Percentiles rank a stretch among this genome's conserved stretches.
These are phyloP conservation scores for Anguilla obscura DNA, from an alignment of 2,797 vertebrate species.

Conservation along the genomic window DNA sequence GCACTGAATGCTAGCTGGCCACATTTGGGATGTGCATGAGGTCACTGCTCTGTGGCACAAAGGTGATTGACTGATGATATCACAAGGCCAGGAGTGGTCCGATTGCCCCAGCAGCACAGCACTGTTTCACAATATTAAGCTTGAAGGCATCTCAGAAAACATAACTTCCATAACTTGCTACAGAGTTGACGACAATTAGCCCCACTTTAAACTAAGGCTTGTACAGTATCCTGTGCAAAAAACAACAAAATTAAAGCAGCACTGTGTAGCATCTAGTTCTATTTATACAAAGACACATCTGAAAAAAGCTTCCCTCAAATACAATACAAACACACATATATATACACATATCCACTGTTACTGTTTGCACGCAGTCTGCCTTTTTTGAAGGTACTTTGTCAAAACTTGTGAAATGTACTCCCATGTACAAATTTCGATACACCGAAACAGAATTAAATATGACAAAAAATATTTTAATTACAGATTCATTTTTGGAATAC, in stretches of 20 bases:
- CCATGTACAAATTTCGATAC: constrained; percentile 49
- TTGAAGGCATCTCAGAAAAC: constrained; percentile 59
- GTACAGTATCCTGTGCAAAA: constrained; percentile 69
- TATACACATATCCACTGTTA: constrained; percentile 34
- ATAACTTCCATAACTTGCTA: constrained; percentile 49
- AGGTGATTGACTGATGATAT: constrained; percentile 32
- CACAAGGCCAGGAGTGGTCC: constrained; percentile 44
- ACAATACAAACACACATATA: constrained; percentile 42
- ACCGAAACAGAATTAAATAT: constrained; percentile 53
- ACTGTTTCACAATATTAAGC: constrained; percentile 59
- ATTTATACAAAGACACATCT: constrained; percentile 28
- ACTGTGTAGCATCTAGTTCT: constrained; percentile 25
- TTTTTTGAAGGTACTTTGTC: constrained; percentile 49
- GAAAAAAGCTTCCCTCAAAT: constrained; percentile 49
- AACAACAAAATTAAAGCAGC: constrained; percentile 40
- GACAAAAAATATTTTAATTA: constrained; percentile 45
- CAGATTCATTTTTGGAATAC: constrained; percentile 57
- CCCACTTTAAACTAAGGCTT: constrained; percentile 65
- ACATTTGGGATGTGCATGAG: constrained; percentile 55
- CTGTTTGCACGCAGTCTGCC: constrained; percentile 46
- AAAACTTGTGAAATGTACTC: constrained; percentile 48
- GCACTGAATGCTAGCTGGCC: constrained; percentile 46
- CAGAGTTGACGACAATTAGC: constrained; percentile 58
- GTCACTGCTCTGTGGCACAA: constrained; percentile 59
- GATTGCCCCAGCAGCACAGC: constrained; percentile 62